Base-by-base conservation (phyloP, 2,797 vertebrate genomes). In the Petrocephalus sullivani region DNA sequence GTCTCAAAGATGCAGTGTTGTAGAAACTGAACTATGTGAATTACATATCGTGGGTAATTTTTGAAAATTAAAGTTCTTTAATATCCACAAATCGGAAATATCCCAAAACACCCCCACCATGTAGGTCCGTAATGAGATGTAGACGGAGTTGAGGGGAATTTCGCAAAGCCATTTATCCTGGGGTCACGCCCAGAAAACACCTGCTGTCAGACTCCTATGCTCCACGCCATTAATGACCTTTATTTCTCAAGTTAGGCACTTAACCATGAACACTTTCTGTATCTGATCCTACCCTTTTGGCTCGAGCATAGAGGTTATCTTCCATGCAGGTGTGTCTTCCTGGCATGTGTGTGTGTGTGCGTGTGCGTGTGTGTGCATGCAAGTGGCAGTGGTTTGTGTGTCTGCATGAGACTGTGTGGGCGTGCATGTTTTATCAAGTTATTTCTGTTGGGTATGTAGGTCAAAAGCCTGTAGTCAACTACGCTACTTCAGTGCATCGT, bases 391-490 rank as follows among this genome's bases (percentile, higher is more conserved):
- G 21, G 56, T 51, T 46, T 81, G 54, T 60, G 21, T 19, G 54
- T 51, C 56, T 90, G 81, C 85, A 7, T 19, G 28, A 67, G 37
- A 57, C 58, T 28, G 41, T 87, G 87, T 87, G 46, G 89, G 84
- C 87, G 86, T 33, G 87, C 60, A 81, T 89, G 61, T 46, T 37
- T 86, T 67, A 57, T 33, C 64, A 82, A 87, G 89, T 91, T 92
- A 92, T 92, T 93, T 92, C 88, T 86, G 90, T 87, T 53, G 0
- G 71, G 64, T 89, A 92, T 92, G 90, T 90, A 92, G 93, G 92
- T 90, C 91, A 92, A 21, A 89, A 92, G 93, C 92, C 92, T 93
- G 93, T 92, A 91, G 91, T 93, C 92, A 93, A 94, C 92, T 78
- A 84, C 28, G 81, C 88, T 91, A 90, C 9, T 4, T 88, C 87